Percentiles rank a stretch among this genome's conserved stretches.
Evolutionary conservation across 2,797 vertebrate species (phyloP).

Genomic region (Sandelia bainsii): DNA sequence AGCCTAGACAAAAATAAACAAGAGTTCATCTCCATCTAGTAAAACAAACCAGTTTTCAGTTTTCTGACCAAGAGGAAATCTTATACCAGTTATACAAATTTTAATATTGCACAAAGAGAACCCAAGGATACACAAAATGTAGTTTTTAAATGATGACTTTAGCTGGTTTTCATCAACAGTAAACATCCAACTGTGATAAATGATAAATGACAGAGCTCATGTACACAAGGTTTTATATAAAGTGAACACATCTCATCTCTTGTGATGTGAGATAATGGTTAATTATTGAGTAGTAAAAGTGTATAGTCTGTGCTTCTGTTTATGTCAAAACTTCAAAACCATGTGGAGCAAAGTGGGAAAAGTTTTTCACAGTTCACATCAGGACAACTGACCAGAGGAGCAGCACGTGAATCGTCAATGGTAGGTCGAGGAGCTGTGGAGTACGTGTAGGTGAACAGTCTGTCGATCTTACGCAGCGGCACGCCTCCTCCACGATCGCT

Average conservation of each 20-base stretch:
- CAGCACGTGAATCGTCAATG: slow-evolving; percentile 88
- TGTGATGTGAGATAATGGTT: too few relatives aligned
- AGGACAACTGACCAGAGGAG: slow-evolving; percentile 88
- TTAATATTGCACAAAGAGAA: too few relatives aligned
- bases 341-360: neutral
- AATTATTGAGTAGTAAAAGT: too few relatives aligned
- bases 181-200: too few relatives aligned
- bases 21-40: neutral
- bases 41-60: neutral
- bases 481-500: slow-evolving; percentile 96
- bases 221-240: too few relatives aligned
- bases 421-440: slow-evolving; percentile 95
- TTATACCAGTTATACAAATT: too few relatives aligned
- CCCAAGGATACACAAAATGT: too few relatives aligned
- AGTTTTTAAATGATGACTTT: too few relatives aligned
- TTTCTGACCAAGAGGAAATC: too few relatives aligned
- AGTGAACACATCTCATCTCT: too few relatives aligned
- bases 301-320: neutral
- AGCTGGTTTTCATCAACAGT: too few relatives aligned
- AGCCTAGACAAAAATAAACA: slow-evolving; percentile 82
- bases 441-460: slow-evolving; percentile 98
- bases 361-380: neutral
- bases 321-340: neutral
- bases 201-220: too few relatives aligned
- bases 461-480: slow-evolving; percentile 95